Base-by-base conservation (phyloP, 2,113 vertebrate species). In the Etheostoma cragini region DNA sequence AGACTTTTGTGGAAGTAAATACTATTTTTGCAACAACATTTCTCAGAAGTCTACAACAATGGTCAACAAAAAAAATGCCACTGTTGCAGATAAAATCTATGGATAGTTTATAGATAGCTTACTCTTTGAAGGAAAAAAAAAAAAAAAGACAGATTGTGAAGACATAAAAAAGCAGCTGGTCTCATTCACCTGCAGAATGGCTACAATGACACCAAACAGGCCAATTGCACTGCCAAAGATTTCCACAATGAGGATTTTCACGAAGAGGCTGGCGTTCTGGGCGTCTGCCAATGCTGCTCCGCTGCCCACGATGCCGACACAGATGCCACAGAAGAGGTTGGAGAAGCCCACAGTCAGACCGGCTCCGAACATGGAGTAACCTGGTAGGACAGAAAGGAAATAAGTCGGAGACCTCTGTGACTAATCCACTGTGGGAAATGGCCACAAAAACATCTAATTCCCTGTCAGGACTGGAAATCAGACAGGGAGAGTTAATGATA, bases 191-290 rank as follows among this genome's bases (percentile, higher is more conserved):
- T 99, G 98, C 94, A 99, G 93, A 84, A 99, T 99, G 85, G 98
- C 97, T 26, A 99, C 98, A 33, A 99, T 99, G 89, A 99, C 98
- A 0, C 98, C 98, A 19, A 99, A 99, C 69, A 99, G 95, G 54
- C 98, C 98, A 4, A 99, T 99, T 77, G 98, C 98, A 46, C 98
- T 99, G 94, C 98, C 98, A 46, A 99, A 99, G 91, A 99, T 99
- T 94, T 99, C 98, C 94, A 99, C 98, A 0, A 99, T 99, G 82
- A 99, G 97, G 89, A 99, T 99, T 95, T 99, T 99, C 33, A 99
- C 98, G 0, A 99, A 99, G 75, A 99, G 97, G 92, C 96, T 99
- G 87, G 96, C 93, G 5, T 99, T 99, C 94, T 99, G 98, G 21
- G 98, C 98, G 47, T 99, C 98, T 1, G 98, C 98, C 88, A 99